Evolutionary conservation across 2,113 vertebrate genomes (phyloP).

Genomic region (Fregetta grallaria): DNA sequence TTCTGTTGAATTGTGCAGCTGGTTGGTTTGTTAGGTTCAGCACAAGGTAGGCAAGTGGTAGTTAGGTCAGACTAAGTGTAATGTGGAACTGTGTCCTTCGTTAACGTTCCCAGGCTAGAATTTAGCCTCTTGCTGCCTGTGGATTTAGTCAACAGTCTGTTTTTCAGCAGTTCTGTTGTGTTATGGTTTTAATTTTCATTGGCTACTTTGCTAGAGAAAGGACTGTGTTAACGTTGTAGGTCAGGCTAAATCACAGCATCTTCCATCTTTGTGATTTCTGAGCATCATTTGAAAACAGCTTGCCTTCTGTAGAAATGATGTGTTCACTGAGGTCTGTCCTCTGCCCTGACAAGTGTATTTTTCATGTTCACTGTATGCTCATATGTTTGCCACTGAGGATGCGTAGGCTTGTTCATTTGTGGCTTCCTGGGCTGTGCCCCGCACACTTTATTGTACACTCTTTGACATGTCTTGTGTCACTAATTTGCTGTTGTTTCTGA

Average conservation of each 20-base stretch:
- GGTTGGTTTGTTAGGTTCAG: not conserved
- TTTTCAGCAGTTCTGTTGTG: not conserved
- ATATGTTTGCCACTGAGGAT: fast-evolving
- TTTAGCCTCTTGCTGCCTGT: not conserved
- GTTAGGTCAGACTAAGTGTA: not conserved
- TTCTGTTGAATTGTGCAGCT: not conserved
- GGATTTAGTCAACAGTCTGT: not conserved
- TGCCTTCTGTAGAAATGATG: not conserved
- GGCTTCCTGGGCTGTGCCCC: not conserved
- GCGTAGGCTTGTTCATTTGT: not conserved
- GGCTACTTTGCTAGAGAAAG: not conserved
- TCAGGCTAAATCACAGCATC: not conserved
- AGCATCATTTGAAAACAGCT: not conserved
- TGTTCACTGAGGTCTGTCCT: not conserved
- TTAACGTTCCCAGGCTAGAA: not conserved
- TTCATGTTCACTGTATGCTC: not conserved
- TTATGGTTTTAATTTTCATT: not conserved
- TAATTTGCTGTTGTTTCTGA: not conserved
- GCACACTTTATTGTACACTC: not conserved
- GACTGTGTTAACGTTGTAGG: not conserved
- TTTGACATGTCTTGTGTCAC: not conserved
- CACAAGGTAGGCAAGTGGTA: not conserved
- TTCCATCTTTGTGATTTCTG: not conserved
- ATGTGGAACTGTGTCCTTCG: not conserved
- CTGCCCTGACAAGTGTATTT: fast-evolving